phyloP scores from a whole-genome alignment of 2,797 vertebrate species.

The Todus mexicanus region DNA sequence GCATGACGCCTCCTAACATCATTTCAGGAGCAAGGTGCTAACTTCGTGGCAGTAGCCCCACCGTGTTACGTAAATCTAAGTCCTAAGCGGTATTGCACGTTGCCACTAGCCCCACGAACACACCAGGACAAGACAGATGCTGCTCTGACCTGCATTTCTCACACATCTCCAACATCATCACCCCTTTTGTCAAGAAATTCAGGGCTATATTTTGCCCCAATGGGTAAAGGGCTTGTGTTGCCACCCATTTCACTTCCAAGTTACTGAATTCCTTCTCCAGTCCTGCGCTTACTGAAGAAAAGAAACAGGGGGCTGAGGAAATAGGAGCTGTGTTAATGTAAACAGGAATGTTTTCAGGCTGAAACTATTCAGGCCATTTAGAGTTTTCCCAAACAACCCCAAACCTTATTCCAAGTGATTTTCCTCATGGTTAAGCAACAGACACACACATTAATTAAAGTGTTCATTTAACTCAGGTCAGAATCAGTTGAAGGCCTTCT shows the following conservation, averaged over 20 bases:
- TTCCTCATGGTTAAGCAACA: constrained; percentile 46
- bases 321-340: background rate
- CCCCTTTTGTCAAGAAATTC: background rate
- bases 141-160: background rate
- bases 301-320: background rate
- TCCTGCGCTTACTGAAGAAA: background rate
- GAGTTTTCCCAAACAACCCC: constrained; percentile 25
- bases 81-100: fast-evolving
- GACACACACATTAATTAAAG: constrained; percentile 34
- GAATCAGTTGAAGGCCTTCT: background rate
- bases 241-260: background rate
- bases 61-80: fast-evolving
- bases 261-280: background rate
- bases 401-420: constrained; percentile 19
- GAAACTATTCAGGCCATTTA: constrained; percentile 23
- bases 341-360: background rate
- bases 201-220: fast-evolving
- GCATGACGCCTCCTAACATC: background rate
- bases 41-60: background rate
- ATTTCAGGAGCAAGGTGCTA: background rate
- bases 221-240: fast-evolving
- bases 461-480: background rate
- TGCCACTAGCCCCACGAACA: fast-evolving
- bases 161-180: background rate
- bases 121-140: background rate